Conservation (phyloP, 2,888 invertebrate species). For the Carterocephalus palaemon region DNA sequence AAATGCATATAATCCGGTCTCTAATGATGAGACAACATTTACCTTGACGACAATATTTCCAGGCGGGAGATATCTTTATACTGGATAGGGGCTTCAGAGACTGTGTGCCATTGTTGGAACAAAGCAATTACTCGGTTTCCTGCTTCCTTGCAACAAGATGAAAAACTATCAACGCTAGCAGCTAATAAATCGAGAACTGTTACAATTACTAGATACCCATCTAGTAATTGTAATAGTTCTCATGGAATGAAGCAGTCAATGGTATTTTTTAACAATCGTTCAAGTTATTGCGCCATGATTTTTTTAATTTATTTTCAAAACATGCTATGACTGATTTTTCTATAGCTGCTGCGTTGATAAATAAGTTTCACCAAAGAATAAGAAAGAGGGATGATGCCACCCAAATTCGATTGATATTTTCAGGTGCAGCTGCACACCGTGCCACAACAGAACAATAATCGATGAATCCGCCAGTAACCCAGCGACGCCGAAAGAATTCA, state of each 20-base stretch:
- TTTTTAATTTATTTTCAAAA: background rate
- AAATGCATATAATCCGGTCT: too few relatives aligned
- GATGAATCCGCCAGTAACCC: too few relatives aligned
- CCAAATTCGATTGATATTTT: too few relatives aligned
- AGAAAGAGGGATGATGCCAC: too few relatives aligned
- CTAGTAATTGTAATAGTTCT: too few relatives aligned
- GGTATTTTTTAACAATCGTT: background rate
- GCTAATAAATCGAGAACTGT: background rate
- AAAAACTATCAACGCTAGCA: background rate
- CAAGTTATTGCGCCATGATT: background rate
- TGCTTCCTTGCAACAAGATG: background rate
- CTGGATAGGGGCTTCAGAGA: background rate
- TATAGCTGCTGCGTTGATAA: background rate
- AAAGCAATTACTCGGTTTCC: background rate
- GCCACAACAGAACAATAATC: too few relatives aligned
- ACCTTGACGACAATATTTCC: background rate
- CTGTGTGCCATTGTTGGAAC: background rate
- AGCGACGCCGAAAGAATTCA: too few relatives aligned
- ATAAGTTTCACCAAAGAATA: too few relatives aligned
- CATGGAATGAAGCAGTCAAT: background rate
- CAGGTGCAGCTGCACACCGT: too few relatives aligned
- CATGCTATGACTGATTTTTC: background rate
- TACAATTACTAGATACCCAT: background rate
- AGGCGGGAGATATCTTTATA: background rate
- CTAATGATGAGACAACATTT: background rate